These are phyloP conservation scores for Aegypius monachus DNA, from an alignment of 2,113 vertebrate species.

Conservation along the genomic window DNA sequence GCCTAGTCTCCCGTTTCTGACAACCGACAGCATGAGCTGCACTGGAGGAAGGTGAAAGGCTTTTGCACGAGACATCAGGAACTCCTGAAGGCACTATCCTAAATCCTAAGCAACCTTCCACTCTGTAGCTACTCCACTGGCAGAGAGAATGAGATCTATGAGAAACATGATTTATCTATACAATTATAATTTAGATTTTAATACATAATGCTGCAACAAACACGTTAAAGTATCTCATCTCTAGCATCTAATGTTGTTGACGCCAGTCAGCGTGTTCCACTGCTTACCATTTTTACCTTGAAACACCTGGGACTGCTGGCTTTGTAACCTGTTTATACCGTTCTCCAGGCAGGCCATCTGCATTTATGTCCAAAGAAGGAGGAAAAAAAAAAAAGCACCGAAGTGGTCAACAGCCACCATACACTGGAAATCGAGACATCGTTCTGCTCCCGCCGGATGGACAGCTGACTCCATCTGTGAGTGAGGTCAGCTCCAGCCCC, in stretches of 20 bases:
- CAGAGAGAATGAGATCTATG: not conserved
- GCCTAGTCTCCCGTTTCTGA: not conserved
- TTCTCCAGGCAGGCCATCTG: not conserved
- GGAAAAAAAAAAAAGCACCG: not conserved
- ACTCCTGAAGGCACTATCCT: not conserved
- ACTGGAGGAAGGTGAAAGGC: not conserved
- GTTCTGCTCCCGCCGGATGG: not conserved
- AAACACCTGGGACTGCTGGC: not conserved
- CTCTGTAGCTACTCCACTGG: not conserved
- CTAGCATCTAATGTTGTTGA: not conserved
- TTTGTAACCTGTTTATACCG: not conserved
- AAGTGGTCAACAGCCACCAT: not conserved
- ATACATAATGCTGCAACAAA: not conserved
- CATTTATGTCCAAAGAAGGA: not conserved
- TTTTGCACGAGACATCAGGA: not conserved
- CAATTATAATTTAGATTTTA: not conserved
- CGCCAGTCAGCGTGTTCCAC: not conserved
- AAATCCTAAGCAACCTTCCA: not conserved
- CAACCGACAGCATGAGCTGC: not conserved
- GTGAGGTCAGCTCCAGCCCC: not conserved
- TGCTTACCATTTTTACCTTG: not conserved
- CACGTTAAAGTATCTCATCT: not conserved
- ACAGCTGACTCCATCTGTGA: not conserved
- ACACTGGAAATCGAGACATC: not conserved
- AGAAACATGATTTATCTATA: not conserved